Conservation (phyloP, 2,113 vertebrate genomes). For the Felis catus region F.catus_Fca126_mat1.0 CM031419.1:89408001-89408500, state of each 20-base stretch:
- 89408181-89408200: constrained; percentile 36
- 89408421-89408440: not conserved
- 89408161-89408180: not conserved
- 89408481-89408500: not conserved
- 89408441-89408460: not conserved
- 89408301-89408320: not conserved
- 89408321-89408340: not conserved
- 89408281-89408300: not conserved
- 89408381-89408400: not conserved
- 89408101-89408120: not conserved
- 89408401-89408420: not conserved
- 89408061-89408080: constrained; percentile 15
- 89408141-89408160: not conserved
- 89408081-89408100: not conserved
- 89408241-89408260: not conserved
- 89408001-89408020: not conserved
- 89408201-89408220: not conserved
- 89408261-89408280: not conserved
- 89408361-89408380: not conserved
- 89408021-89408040: not conserved
- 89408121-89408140: constrained; percentile 1
- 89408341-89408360: not conserved
- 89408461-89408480: not conserved
- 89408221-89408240: constrained; percentile 4
- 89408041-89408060: not conserved